Evolutionary conservation across 2,113 vertebrate genomes (phyloP).

Genomic region (Hemichromis elongatus): DNA sequence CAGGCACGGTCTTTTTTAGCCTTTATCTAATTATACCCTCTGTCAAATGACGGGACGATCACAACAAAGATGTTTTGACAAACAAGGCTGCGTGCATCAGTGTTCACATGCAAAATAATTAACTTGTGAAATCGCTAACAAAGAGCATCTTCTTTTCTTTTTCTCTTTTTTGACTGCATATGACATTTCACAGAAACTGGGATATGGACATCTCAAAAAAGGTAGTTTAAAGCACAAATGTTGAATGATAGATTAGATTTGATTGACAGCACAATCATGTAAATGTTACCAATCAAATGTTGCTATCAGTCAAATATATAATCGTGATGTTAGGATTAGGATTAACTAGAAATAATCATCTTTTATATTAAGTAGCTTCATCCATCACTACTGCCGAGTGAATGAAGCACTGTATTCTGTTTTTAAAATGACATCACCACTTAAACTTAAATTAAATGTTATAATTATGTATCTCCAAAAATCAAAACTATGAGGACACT

Average conservation of each 20-base stretch:
- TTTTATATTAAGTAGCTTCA: background rate
- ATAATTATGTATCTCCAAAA: background rate
- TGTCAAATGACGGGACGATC: background rate
- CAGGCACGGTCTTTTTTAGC: slow-evolving; percentile 13
- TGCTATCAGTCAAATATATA: background rate
- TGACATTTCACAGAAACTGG: slow-evolving; percentile 44
- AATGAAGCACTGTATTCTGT: background rate
- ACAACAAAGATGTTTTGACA: background rate
- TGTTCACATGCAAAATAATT: background rate
- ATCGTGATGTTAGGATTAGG: background rate
- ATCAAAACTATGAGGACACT: rapidly evolving
- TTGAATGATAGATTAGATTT: background rate
- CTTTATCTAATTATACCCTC: slow-evolving; percentile 34
- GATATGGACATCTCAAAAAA: slow-evolving; percentile 66
- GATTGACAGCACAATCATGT: background rate
- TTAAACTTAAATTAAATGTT: rapidly evolving
- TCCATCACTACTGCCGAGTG: background rate
- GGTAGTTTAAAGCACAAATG: slow-evolving; percentile 31
- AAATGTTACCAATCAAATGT: background rate
- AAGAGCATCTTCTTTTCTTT: background rate
- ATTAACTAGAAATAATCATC: background rate
- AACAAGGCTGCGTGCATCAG: background rate
- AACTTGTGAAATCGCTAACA: background rate
- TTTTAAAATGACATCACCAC: background rate
- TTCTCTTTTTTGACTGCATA: background rate